Conservation (phyloP, 2,113 vertebrate species). For the Percopsis transmontana region DNA sequence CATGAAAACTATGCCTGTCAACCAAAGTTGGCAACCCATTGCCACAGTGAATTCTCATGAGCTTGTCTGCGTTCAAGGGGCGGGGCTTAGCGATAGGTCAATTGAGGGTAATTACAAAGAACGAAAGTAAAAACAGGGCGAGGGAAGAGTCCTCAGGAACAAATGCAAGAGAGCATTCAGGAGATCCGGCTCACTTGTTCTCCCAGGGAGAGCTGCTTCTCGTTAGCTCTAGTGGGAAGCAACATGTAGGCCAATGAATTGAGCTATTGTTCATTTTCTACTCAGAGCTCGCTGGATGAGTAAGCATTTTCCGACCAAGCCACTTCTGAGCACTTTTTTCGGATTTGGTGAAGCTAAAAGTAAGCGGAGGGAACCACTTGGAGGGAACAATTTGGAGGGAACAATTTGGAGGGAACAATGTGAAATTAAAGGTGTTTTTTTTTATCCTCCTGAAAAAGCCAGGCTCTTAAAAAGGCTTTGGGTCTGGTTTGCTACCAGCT, state of each 20-base stretch:
- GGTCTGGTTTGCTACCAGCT: constrained; percentile 41
- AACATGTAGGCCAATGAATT: constrained; percentile 23
- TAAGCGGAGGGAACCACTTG: constrained; percentile 32
- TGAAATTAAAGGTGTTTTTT: constrained; percentile 8
- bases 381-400: constrained; percentile 40
- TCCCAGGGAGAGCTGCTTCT: background rate
- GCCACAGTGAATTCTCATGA: too few relatives aligned
- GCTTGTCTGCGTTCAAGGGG: too few relatives aligned
- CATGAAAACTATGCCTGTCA: too few relatives aligned
- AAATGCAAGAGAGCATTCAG: background rate
- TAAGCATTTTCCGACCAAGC: constrained; percentile 40
- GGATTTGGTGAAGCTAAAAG: constrained; percentile 21
- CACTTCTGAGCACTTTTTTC: constrained; percentile 35
- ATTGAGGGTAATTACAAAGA: constrained; percentile 6
- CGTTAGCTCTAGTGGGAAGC: constrained; percentile 2
- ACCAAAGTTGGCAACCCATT: too few relatives aligned
- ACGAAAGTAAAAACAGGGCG: background rate
- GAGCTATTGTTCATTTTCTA: constrained; percentile 35
- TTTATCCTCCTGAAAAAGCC: constrained; percentile 37
- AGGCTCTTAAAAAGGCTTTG: constrained; percentile 60
- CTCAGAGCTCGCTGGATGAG: constrained; percentile 31
- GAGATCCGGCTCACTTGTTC: background rate
- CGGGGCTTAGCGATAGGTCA: too few relatives aligned
- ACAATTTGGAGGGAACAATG: too few relatives aligned
- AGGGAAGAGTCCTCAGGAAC: constrained; percentile 3